phyloP scores from a whole-genome alignment of 1,140 invertebrate species.

The Drusus annulatus region DNA sequence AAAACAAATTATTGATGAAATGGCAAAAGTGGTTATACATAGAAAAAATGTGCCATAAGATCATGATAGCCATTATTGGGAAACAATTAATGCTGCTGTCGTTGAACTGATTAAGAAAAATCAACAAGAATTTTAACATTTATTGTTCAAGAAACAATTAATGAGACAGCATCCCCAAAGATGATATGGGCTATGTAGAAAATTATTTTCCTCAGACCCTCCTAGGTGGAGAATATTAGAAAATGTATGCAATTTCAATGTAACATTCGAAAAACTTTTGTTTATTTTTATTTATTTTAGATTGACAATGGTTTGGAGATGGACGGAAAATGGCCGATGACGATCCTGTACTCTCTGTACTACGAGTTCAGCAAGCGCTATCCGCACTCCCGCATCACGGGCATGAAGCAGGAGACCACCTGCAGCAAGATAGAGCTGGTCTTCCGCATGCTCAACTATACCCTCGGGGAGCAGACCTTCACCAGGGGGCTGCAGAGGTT shows the following conservation, averaged over 20 bases:
- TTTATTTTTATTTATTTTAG: constrained; percentile 63
- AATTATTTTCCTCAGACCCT: too few relatives aligned
- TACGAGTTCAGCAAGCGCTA: constrained; percentile 83
- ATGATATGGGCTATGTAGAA: too few relatives aligned
- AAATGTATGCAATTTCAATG: background rate
- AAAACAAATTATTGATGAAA: too few relatives aligned
- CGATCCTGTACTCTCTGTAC: constrained; percentile 80
- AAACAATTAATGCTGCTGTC: too few relatives aligned
- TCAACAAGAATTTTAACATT: too few relatives aligned
- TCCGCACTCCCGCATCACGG: constrained; percentile 80
- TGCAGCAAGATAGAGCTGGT: constrained; percentile 87
- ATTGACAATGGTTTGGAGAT: constrained; percentile 77
- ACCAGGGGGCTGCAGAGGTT: constrained; percentile 82
- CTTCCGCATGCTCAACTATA: constrained; percentile 93
- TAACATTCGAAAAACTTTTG: background rate
- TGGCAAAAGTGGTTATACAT: too few relatives aligned
- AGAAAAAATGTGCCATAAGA: too few relatives aligned
- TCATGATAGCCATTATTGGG: too few relatives aligned
- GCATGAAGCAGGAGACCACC: constrained; percentile 80
- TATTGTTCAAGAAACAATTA: too few relatives aligned
- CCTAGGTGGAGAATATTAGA: too few relatives aligned
- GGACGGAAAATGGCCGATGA: constrained; percentile 84
- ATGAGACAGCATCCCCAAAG: too few relatives aligned
- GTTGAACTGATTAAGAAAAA: too few relatives aligned
- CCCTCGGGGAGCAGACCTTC: constrained; percentile 86